Conservation (phyloP, 2,888 invertebrate species). For the Philopedon plagiatum region DNA sequence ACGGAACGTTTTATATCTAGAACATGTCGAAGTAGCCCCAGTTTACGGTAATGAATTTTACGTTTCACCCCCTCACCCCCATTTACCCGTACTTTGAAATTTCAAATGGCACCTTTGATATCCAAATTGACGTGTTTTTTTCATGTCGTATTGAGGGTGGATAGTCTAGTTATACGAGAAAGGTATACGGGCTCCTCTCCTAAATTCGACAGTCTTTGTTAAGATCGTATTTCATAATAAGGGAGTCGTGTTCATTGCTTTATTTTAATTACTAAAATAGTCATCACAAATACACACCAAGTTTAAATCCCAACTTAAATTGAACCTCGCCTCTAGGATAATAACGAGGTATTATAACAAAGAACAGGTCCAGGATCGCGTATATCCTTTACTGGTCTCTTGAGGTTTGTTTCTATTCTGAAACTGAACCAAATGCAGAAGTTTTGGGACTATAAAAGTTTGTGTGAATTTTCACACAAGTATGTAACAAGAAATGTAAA, state of each 20-base stretch:
- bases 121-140: too few species aligned
- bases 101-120: too few species aligned
- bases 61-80: too few species aligned
- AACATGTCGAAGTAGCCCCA: too few species aligned
- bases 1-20: too few species aligned
- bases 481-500: too few species aligned
- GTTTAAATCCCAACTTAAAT: not conserved
- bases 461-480: not conserved
- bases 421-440: slow-evolving; percentile 8
- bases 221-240: not conserved
- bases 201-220: too few species aligned
- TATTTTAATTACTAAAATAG: not conserved
- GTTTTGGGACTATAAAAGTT: slow-evolving; percentile 1
- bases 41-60: too few species aligned
- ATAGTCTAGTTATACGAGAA: too few species aligned
- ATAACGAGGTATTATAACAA: slow-evolving; percentile 11
- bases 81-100: too few species aligned
- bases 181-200: too few species aligned
- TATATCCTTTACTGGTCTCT: slow-evolving; percentile 17
- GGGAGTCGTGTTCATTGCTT: not conserved
- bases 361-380: slow-evolving; percentile 5
- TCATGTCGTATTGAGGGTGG: too few species aligned
- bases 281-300: not conserved
- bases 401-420: slow-evolving; percentile 16
- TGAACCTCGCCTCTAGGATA: slow-evolving; percentile 13